Base-by-base conservation (phyloP, 2,888 invertebrate genomes). In the Ferrisia virgata region DNA sequence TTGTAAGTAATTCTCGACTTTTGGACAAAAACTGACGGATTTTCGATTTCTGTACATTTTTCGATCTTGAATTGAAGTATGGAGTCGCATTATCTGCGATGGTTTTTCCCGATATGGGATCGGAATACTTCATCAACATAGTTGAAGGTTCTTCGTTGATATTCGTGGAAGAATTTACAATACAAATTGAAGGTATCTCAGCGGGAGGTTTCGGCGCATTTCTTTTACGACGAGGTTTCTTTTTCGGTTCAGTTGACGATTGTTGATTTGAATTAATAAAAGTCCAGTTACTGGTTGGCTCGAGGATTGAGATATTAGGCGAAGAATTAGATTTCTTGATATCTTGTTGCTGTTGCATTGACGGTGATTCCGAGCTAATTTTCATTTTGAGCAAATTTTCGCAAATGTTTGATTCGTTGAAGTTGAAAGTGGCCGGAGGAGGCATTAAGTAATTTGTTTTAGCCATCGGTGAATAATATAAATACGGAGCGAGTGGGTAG, bases 151-250 rank as follows among this genome's bases (percentile, higher is more conserved):
- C 13, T 5, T 43, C n/a, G 4, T 11, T 2, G 13, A 15, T 15
- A 43, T 2, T 11, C 43, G 43, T 22, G 2, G 58, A n/a, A 39
- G 43, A 6, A 40, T 43, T 25, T 18, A 58, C 25, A 2, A 81
- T 15, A 18, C 15, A 81, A 33, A 47, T 81, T 11, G 33, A 18
- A n/a, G 81, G 81, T 13, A 81, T 18, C 9, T 47, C 13, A n/a
- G n/a, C n/a, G 22, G 81, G 81, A 28, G 81, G 81, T 81, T 81
- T 81, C 33, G 81, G 81, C n/a, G 81, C 81, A 47, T 43, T 72
- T 11, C 31, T 39, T 28, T 53, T 81, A 58, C 53, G 81, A 31
- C 81, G 81, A 53, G 47, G 58, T 64, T 28, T 64, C 25, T 64
- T 64, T 11, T 64, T 39, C 33, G 81, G 31, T 8, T 31, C 25